Evolutionary conservation across 2,113 vertebrate genomes (phyloP), one percentile per base, ranked within the genome.

Genomic region (Hypocryptadius cinnamomeus): DNA sequence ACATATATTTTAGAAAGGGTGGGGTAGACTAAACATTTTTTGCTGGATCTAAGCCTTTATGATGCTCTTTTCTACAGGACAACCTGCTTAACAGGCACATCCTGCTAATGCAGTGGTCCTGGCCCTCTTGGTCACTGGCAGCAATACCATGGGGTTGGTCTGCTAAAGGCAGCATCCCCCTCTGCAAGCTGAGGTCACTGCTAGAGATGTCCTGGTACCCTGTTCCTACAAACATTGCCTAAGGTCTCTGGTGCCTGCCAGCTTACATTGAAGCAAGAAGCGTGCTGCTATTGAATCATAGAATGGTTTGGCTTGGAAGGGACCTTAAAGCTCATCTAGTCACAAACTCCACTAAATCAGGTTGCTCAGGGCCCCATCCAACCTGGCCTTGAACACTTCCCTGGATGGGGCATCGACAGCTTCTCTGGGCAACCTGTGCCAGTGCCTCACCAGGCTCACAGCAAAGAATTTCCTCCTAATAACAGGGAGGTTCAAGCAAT

Each of bases 231-330:
- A 48, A 59, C 30, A 4, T 19, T 39, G 8, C 30, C n/a, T 37
- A 54, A 31, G 11, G 19, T 33, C 42, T 37, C 17, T 0, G 0
- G 25, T 20, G 35, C 53, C 33, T 79, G 66, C 6, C 48, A n/a
- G 19, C 20, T 69, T n/a, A 20, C 31, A 7, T 2, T 1, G 3
- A 54, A 85, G 33, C 27, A 70, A 87, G 60, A 18, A 0, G 2
- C 23, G 14, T 1, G 4, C 8, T 27, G 22, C 23, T 60, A 10
- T 1, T 39, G 50, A 47, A 51, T 33, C 11, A 35, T 22, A 11
- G 40, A 70, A 60, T n/a, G 17, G 30, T n/a, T 82, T 61, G n/a
- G 11, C 5, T 19, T 47, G 47, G 54, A 69, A 76, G 39, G 14
- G 47, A 82, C 25, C 21, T 69, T 40, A 54, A 61, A 54, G 30